phyloP scores from a whole-genome alignment of 2,797 vertebrate species.

The Danio jaintianensis region DNA sequence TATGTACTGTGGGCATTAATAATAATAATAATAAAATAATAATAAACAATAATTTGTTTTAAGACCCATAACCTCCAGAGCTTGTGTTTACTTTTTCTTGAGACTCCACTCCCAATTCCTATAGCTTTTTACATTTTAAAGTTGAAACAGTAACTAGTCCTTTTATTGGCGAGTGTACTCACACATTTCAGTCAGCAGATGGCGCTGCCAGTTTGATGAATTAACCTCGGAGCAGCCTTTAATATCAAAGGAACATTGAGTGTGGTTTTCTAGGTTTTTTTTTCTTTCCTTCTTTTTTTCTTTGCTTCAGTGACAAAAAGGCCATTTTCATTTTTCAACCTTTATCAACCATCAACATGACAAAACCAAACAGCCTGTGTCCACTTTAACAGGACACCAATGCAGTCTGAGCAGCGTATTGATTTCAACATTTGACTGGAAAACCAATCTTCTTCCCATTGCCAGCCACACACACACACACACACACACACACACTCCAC shows the following conservation, averaged over 20 bases:
- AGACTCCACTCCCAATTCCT: too few species aligned
- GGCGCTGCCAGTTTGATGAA: neutral
- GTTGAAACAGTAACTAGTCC: neutral
- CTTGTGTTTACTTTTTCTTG: neutral
- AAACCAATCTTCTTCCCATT: constrained; percentile 17
- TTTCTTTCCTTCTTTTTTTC: too few species aligned
- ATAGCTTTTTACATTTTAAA: too few species aligned
- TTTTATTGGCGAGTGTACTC: neutral
- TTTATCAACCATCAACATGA: neutral
- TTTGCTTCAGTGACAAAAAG: neutral
- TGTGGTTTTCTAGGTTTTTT: neutral
- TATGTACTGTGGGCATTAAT: too few species aligned
- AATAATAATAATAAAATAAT: too few species aligned
- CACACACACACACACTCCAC: constrained; percentile 24
- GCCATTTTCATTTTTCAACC: neutral
- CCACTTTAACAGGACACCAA: neutral
- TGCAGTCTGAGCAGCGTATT: neutral
- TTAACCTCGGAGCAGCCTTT: neutral
- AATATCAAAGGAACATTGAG: neutral
- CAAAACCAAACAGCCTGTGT: neutral
- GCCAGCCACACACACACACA: neutral
- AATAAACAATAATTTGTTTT: too few species aligned
- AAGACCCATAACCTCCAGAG: neutral
- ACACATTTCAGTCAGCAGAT: constrained; percentile 1
- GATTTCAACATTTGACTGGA: constrained; percentile 15